A percentile compares a stretch with the other conserved stretches of the same genome.
Evolutionary conservation across 2,113 vertebrate genomes (phyloP).

Genomic region (Eupsittula cactorum): DNA sequence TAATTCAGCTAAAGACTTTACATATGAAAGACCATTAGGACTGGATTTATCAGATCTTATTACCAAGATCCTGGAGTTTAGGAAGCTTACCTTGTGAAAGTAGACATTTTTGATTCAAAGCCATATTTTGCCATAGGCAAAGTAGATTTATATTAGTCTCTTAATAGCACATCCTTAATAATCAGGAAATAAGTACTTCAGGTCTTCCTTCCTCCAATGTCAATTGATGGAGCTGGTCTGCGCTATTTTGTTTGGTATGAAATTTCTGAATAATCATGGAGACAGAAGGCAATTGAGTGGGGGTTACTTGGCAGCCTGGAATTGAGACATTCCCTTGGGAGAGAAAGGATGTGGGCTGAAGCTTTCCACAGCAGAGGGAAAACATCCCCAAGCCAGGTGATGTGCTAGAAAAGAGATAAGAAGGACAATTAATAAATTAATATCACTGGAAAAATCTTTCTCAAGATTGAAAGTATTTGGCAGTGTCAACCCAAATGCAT

Average conservation of each 20-base stretch:
- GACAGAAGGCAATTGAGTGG: background rate
- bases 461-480: background rate
- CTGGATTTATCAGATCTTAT: background rate
- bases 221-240: background rate
- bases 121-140: background rate
- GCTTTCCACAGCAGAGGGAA: background rate
- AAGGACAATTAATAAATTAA: background rate
- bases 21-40: background rate
- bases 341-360: background rate
- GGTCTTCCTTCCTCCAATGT: background rate
- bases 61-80: background rate
- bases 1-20: background rate
- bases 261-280: background rate
- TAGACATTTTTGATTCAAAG: background rate
- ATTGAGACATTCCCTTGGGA: background rate
- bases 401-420: background rate
- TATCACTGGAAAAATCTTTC: background rate
- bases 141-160: background rate
- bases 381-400: background rate
- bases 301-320: background rate
- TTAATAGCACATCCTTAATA: background rate
- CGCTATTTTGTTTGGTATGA: background rate
- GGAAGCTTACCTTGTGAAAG: background rate
- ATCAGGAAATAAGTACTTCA: slow-evolving; percentile 12
- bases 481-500: background rate